Conservation (phyloP, 2,113 vertebrate genomes). For the Zosterops lateralis region DNA sequence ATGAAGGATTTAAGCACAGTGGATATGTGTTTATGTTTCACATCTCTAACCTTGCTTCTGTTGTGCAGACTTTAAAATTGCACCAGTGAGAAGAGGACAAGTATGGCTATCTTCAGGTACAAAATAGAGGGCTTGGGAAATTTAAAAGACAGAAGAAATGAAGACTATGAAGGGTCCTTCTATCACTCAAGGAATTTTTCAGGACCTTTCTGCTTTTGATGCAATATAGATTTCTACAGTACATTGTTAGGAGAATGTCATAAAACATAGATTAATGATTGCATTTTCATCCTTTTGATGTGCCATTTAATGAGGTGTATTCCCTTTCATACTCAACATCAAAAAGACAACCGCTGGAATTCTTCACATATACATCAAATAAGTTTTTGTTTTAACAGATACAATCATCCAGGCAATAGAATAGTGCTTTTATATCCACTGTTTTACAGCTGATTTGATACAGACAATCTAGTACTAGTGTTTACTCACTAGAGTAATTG, state of each 20-base stretch:
- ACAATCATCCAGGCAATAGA: conserved; percentile 65
- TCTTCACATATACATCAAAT: conserved; percentile 69
- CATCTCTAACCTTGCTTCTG: neutral
- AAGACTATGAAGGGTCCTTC: neutral
- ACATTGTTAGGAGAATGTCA: conserved; percentile 56
- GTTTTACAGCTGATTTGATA: neutral
- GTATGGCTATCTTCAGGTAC: neutral
- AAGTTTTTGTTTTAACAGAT: conserved; percentile 61
- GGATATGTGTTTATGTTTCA: neutral
- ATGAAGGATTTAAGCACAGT: neutral
- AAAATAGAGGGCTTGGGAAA: neutral
- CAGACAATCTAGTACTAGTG: neutral
- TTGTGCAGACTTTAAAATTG: neutral
- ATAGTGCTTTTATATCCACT: conserved; percentile 28
- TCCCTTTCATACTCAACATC: conserved; percentile 72
- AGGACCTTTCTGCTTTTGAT: conserved; percentile 6
- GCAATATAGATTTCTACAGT: conserved; percentile 43
- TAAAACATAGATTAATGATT: conserved; percentile 77
- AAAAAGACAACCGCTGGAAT: conserved; percentile 70
- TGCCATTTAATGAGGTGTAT: conserved; percentile 74
- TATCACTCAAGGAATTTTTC: neutral
- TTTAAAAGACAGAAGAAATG: neutral
- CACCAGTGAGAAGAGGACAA: neutral
- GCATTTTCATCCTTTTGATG: conserved; percentile 76
- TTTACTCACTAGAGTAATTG: neutral